Percentiles rank a stretch among this genome's conserved stretches.
phyloP scores from a whole-genome alignment of 2,113 vertebrate genomes.

The Aphelocoma coerulescens region DNA sequence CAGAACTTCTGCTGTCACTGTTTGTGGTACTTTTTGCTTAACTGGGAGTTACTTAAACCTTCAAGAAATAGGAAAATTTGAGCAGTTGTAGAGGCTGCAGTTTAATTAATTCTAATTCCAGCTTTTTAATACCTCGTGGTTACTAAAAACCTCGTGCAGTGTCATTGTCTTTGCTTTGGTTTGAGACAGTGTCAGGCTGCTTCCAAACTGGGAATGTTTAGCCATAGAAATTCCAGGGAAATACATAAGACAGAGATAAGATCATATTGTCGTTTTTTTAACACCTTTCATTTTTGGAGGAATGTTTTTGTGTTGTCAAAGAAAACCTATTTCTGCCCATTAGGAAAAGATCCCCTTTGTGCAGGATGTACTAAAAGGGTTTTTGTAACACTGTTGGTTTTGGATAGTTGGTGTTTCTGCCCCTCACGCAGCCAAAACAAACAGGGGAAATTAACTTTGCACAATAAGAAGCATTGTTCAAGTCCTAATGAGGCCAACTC shows the following conservation, averaged over 20 bases:
- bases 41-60: neutral
- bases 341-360: conserved; percentile 44
- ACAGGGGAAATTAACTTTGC: conserved; percentile 52
- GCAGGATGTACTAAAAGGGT: conserved; percentile 32
- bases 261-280: neutral
- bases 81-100: neutral
- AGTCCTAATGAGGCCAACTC: neutral
- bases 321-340: neutral
- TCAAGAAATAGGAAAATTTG: neutral
- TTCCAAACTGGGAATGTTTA: neutral
- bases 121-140: neutral
- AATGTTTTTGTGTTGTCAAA: neutral
- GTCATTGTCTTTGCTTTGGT: neutral
- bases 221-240: neutral
- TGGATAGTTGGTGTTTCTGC: conserved; percentile 35
- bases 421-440: conserved; percentile 42
- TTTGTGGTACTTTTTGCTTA: neutral
- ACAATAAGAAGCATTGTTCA: conserved; percentile 51
- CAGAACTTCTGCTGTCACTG: neutral
- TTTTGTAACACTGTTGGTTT: conserved; percentile 52
- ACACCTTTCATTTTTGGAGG: neutral
- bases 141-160: neutral
- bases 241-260: neutral
- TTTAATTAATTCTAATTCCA: neutral
- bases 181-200: neutral